Base-by-base conservation (phyloP, 1,140 invertebrate genomes). In the Magallana angulata region DNA sequence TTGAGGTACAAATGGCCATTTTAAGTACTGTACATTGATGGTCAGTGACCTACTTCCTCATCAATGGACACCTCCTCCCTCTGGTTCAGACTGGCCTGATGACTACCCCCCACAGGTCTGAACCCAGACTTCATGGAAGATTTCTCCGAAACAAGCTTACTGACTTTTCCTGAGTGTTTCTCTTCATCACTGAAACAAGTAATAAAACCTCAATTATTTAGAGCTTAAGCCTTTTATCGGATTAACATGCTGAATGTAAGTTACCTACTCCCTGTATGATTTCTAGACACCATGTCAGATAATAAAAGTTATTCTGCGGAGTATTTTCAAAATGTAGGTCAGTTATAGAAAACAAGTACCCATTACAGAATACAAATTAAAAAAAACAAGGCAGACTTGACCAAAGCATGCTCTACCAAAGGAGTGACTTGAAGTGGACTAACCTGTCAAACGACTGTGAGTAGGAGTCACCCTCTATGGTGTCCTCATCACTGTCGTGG, bases 391-490 rank as follows among this genome's bases (percentile, higher is more conserved):
- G 5, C 2, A 48, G 36, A 48, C 36, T 4, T 48, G 2, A 24
- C 24, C 24, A 24, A 24, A 24, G 24, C 24, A 24, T 24, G 24
- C 24, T 24, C 24, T 24, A 24, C 24, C 5, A 48, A 48, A 4
- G 36, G 36, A 48, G 36, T 48, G 36, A 48, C 36, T 48, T 48
- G 2, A 24, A 24, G 24, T 24, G 24, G 24, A 4, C 36, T 85
- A 71, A 92, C 91, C 87, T 89, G 24, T 92, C 91, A 76, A 91
- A 89, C 11, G 89, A 85, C 18, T 90, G 83, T 36, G 89, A 76
- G 76, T 91, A 91, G n/a, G 91, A 92, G 12, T 91, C 90, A 81
- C 88, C 91, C 24, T 88, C 87, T 12, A 90, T 57, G 3, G 90
- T 91, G 16, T 91, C 90, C 48, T 92, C 91, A 82, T 90, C 89